These are phyloP conservation scores for Papilio aristodemus DNA, from an alignment of 1,140 invertebrate species.

Conservation along the genomic window DNA sequence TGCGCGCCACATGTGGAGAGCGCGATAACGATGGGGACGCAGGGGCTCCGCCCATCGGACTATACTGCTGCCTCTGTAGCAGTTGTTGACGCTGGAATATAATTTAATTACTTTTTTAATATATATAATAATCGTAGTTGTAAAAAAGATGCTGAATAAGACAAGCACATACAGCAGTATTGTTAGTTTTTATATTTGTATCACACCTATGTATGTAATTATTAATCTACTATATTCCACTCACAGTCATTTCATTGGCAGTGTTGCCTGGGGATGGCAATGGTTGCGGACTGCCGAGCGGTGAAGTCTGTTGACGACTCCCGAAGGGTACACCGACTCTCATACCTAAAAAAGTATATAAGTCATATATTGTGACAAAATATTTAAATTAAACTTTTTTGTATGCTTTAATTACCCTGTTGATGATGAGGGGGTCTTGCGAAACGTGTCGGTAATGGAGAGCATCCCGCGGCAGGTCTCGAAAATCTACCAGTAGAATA, in stretches of 20 bases:
- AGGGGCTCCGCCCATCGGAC: slow-evolving; percentile 82
- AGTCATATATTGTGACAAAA: slow-evolving; percentile 13
- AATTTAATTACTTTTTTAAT: no score
- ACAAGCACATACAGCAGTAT: no score
- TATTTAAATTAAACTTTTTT: neutral
- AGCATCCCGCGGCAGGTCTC: slow-evolving; percentile 72
- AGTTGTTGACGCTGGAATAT: slow-evolving; percentile 70
- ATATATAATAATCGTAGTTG: no score
- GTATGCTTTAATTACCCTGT: slow-evolving; percentile 61
- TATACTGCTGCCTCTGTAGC: slow-evolving; percentile 76
- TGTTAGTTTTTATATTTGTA: no score
- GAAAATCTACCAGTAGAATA: slow-evolving; percentile 69
- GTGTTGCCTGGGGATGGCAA: slow-evolving; percentile 75
- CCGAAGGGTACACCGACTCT: slow-evolving; percentile 73
- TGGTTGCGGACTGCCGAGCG: slow-evolving; percentile 78
- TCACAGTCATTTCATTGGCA: slow-evolving; percentile 69
- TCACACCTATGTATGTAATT: no score
- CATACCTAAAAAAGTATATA: slow-evolving; percentile 59
- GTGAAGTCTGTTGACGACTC: slow-evolving; percentile 73
- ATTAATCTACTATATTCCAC: slow-evolving; percentile 54
- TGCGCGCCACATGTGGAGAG: slow-evolving; percentile 80
- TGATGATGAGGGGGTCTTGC: slow-evolving; percentile 78
- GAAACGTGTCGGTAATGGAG: slow-evolving; percentile 76
- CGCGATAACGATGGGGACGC: slow-evolving; percentile 83
- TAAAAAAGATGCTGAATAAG: no score